Evolutionary conservation across 2,113 vertebrate species (phyloP).

Genomic region (Mormoops blainvillei): DNA sequence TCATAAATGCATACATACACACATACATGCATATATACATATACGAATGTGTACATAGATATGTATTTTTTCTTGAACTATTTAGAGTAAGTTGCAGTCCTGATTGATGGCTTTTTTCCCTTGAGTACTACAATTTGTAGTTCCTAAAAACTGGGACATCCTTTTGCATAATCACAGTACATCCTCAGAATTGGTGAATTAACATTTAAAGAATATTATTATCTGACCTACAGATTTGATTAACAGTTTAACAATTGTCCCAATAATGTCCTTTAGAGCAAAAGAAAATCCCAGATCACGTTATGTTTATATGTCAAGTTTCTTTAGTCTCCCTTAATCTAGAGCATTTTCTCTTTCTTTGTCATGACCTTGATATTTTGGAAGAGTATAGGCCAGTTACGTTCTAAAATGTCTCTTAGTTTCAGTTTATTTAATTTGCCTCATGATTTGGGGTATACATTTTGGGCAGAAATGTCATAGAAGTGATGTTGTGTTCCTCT

Average conservation of each 20-base stretch:
- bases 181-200: background rate
- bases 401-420: background rate
- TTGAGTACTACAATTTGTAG: background rate
- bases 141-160: background rate
- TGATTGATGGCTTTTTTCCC: background rate
- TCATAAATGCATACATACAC: background rate
- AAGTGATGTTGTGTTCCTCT: background rate
- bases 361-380: background rate
- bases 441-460: background rate
- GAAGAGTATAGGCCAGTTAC: background rate
- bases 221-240: constrained; percentile 1
- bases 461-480: background rate
- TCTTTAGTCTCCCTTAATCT: background rate
- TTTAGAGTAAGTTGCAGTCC: background rate
- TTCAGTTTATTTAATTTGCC: background rate
- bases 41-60: background rate
- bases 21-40: background rate
- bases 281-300: background rate
- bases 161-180: background rate
- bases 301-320: background rate
- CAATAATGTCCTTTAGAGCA: background rate
- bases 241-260: background rate
- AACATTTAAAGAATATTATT: background rate
- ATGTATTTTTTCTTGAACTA: background rate
- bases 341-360: background rate